Evolutionary conservation across 2,113 vertebrate species (phyloP), one percentile per base, ranked within the genome.

Genomic region (Xenopus borealis): DNA sequence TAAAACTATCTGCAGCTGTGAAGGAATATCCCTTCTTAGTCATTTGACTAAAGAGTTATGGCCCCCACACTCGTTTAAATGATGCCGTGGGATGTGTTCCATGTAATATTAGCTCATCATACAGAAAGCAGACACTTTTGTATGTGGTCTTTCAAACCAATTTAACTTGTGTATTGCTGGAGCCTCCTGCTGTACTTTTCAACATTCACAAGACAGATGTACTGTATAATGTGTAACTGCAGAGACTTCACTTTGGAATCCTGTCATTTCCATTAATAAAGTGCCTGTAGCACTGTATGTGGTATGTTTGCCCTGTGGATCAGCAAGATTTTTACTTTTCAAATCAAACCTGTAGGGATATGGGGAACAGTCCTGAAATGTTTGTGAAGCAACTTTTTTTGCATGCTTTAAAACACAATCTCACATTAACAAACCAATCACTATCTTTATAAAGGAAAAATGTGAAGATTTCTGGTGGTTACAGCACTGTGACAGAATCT

Each of bases 1-100:
- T n/a, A 80, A 79, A 84, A 71, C 53, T 77, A 14, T 82, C 61
- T 75, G 65, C 80, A 83, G 79, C 84, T 47, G 7, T 75, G 77
- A 81, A 83, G 79, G 66, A 79, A 80, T 53, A 59, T 10, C 46
- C 50, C 78, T 33, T 59, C 8, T 80, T 79, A 81, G 55, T 83
- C 58, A 78, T 78, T 62, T 18, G 62, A 57, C 69, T 70, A 57
- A 77, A 70, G 74, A 77, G 30, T 77, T 77, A 77, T 77, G 50
- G 67, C 61, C 66, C 53, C 79, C 75, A 30, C 50, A 78, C 62
- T 69, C 61, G 18, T 66, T 68, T 63, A 66, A 77, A 77, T 44
- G 67, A 77, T 77, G 66, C 70, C 52, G 67, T 66, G 53, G 66
- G 71, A 73, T 80, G 67, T 40, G 66, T 72, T 78, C 52, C 18